Evolutionary conservation across 2,113 vertebrate species (phyloP), one percentile per base, ranked within the genome.

Genomic region (Circaetus gallicus): DNA sequence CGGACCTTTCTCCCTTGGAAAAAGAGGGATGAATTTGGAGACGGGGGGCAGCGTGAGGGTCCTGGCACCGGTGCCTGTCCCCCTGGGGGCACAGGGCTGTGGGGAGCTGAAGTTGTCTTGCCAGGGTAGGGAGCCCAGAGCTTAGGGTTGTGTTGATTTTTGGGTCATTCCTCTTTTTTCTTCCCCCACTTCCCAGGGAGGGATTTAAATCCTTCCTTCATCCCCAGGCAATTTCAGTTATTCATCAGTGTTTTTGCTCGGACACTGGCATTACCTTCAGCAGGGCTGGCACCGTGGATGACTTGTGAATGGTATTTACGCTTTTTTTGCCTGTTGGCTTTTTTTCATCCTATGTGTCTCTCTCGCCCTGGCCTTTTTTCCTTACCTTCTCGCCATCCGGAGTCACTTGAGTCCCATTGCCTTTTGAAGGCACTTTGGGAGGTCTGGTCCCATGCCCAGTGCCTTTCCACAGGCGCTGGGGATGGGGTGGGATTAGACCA

Each of bases 41-140:
- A 26, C 0, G 18, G 22, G 25, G 13, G 53, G 28, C 4, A 49
- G 25, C 10, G 2, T 1, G 0, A 32, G 22, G 28, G 13, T 12
- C 22, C 28, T 0, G 7, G 32, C 50, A 38, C 56, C 0, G 0
- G 11, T 61, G 29, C 24, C 49, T 21, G 9, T 32, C 8, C 28
- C 10, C 5, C 16, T 5, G 0, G 1, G 26, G 49, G 34, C 32
- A 14, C 8, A 2, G 53, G 45, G 34, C 2, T 59, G 45, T 3
- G 24, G 59, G 59, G 31, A 65, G 22, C 74, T 72, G 52, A 22
- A 31, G 85, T 28, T 79, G 32, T 7, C 10, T 82, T 72, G 47
- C 49, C 50, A 25, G 73, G 77, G 43, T 56, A 67, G 56, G 29
- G 87, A 91, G 36, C 62, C 74, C 69, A 15, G 86, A 65, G 40